Percentiles rank a stretch among this genome's conserved stretches.
phyloP scores from a whole-genome alignment of 2,113 vertebrate species.

The Corvus moneduloides region DNA sequence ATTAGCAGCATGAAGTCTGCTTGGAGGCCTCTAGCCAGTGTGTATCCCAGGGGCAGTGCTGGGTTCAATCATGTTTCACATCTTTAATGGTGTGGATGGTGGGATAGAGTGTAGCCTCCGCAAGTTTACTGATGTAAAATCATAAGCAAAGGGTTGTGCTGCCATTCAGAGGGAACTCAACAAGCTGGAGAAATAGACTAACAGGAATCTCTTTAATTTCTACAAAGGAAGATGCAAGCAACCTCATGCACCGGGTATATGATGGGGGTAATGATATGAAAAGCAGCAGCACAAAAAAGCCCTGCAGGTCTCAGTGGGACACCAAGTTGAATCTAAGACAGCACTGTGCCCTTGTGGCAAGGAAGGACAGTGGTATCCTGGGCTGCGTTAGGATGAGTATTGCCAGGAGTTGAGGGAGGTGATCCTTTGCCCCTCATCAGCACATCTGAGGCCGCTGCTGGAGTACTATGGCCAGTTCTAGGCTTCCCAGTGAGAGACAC shows the following conservation, averaged over 20 bases:
- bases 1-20: not conserved
- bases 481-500: not conserved
- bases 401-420: not conserved
- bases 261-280: not conserved
- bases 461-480: not conserved
- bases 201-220: not conserved
- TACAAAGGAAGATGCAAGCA: not conserved
- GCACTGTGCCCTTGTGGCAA: not conserved
- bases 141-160: not conserved
- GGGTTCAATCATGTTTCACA: not conserved
- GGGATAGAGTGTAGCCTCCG: not conserved
- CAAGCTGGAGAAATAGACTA: not conserved
- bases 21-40: not conserved
- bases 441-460: not conserved
- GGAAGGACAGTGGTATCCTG: not conserved
- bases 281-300: not conserved
- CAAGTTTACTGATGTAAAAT: not conserved
- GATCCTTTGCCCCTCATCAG: not conserved
- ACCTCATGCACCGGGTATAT: accelerated
- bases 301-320: not conserved
- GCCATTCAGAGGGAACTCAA: not conserved
- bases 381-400: not conserved
- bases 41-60: accelerated
- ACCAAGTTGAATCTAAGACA: not conserved
- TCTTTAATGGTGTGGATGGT: not conserved